Evolutionary conservation across 37 sponge, comb jelly and placozoan genomes (phyloP), one percentile per base, ranked within the genome.

Genomic region (Agelas oroides): DNA sequence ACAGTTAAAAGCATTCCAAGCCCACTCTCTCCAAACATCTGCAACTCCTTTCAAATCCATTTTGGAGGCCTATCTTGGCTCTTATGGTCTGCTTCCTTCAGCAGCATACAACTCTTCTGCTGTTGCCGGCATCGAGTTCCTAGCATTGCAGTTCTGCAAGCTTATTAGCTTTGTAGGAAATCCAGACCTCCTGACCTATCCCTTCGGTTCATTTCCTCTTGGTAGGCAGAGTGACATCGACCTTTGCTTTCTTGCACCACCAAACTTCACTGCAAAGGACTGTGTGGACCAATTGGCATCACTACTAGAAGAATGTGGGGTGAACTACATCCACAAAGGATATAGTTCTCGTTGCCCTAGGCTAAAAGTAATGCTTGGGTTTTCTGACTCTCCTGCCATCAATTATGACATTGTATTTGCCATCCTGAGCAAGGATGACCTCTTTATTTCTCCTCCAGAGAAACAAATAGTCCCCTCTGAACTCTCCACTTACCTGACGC

Each of bases 321-420:
- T 89, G 53, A 84, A 54, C 5, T 76, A 75, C 57, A 25, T 92
- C 0, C 93, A 96, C 81, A 67, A 28, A 30, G 91, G 93, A 12
- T 69, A 84, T 53, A 90, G 88, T 41, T 78, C 96, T 2, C 83
- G 96, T 5, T 93, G 95, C 62, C 96, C 96, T 31, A 27, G 94
- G 30, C 77, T 96, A 0, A 92, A 87, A 33, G 65, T 87, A 35
- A 79, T 83, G 80, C 81, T 91, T 17, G 53, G 80, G 52, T 92
- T 84, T 58, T 59, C 69, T 23, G 58, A 37, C 15, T 31, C 74
- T 27, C 68, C 91, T 28, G 31, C 78, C 19, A 75, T 96, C 33
- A 75, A 89, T 5, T 96, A 85, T 60, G 96, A 93, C 37, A 74
- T 96, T 36, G 78, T 96, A 6, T 93, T 96, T 65, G 70, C 84